Base-by-base conservation (phyloP, 2,797 vertebrate genomes). In the Takifugu ocellatus region DNA sequence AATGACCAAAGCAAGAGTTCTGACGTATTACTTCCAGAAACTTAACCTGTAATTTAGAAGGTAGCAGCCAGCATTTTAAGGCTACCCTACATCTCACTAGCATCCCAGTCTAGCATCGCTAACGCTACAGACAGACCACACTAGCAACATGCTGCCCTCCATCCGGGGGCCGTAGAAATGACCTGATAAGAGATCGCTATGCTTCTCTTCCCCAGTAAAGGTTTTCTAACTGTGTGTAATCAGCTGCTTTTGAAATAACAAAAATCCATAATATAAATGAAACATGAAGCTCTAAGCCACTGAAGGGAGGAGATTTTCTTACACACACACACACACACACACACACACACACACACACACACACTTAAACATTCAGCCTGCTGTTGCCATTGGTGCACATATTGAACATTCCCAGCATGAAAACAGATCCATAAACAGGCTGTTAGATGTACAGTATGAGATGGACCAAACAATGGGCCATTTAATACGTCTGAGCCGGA, bases 401-500 rank as follows among this genome's bases (percentile, higher is more conserved):
- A 69, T 64, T 49, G 59, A 75, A 59, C 49, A 66, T 25, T 12
- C 15, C 70, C 49, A 11, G 52, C 27, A 51, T 64, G 56, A 72
- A 64, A 67, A 68, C 53, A 61, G 25, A 67, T 81, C 68, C 55
- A 74, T 74, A 72, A 64, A 63, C 46, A 54, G n/a, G 51, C 49
- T n/a, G 62, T 72, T 66, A 55, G 14, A 74, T 51, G 46, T 27
- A 6, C 26, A 27, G 7, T 16, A 63, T 72, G 65, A 49, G 14
- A 73, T 50, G 48, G 49, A 51, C 56, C 50, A 75, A 79, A 74
- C 65, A 76, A 64, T 24, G 24, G 63, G 25, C 27, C 47, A 33
- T 65, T 51, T 39, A 56, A 70, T 56, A 55, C 44, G 50, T 17
- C 42, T 44, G 17, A 17, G 29, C 43, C 6, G 9, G n/a, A 72